Conservation (phyloP, 1,140 invertebrate genomes). For the Spodoptera litura region DNA sequence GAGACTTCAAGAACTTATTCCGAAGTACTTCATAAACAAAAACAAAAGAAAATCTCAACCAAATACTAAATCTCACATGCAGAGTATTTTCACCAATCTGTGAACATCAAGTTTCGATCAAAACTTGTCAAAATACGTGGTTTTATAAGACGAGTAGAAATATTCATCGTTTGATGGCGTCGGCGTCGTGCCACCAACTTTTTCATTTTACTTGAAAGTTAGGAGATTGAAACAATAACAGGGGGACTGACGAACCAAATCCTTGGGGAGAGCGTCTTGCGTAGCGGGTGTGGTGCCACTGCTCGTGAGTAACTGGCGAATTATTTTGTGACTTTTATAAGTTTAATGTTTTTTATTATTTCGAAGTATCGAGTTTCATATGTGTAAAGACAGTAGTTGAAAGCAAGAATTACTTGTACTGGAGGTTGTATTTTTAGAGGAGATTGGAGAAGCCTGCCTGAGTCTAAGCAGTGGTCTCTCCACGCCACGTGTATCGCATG, state of each 20-base stretch:
- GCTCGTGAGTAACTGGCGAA: conserved; percentile 1
- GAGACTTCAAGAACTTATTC: too few relatives aligned
- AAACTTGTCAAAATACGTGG: conserved; percentile 10
- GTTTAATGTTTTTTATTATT: too few relatives aligned
- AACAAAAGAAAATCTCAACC: not conserved
- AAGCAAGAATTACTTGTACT: too few relatives aligned
- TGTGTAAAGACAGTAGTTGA: too few relatives aligned
- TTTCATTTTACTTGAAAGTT: conserved; percentile 62
- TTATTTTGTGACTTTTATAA: not conserved
- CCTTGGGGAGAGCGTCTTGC: conserved; percentile 52
- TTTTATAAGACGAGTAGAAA: not conserved
- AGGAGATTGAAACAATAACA: conserved; percentile 79
- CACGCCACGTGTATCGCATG: too few relatives aligned
- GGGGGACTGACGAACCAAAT: conserved; percentile 58
- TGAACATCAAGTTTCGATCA: conserved; percentile 6
- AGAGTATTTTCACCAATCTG: not conserved
- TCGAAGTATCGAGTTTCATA: too few relatives aligned
- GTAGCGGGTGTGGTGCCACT: conserved; percentile 4
- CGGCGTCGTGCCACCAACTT: conserved; percentile 51
- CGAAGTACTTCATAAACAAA: too few relatives aligned
- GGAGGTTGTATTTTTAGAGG: too few relatives aligned
- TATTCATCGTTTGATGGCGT: conserved; percentile 15
- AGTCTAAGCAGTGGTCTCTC: too few relatives aligned
- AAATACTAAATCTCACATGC: not conserved
- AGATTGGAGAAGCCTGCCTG: too few relatives aligned